A percentile compares a stretch with the other conserved stretches of the same genome.
These are phyloP conservation scores for Sebastes trivittatus DNA, from an alignment of 2,797 vertebrate species.

Conservation along the genomic window DNA sequence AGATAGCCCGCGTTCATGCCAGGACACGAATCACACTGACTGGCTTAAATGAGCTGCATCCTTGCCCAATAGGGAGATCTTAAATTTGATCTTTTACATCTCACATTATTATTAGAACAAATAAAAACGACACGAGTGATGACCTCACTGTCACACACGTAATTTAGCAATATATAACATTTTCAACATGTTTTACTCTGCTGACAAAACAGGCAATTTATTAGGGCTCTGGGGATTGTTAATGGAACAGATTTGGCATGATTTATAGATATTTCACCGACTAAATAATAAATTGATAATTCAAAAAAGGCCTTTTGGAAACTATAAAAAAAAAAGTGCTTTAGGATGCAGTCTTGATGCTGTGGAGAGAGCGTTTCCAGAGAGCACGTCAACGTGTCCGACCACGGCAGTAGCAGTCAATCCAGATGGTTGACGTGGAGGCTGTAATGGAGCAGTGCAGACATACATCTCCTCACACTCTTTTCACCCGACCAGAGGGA, in stretches of 20 bases:
- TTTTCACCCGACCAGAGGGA: slow-evolving; percentile 36
- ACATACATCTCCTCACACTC: slow-evolving; percentile 42
- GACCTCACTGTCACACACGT: neutral
- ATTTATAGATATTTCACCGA: neutral
- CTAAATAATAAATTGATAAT: neutral
- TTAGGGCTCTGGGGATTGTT: neutral
- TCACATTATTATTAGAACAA: neutral
- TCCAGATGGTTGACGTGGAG: slow-evolving; percentile 57
- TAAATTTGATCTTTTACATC: neutral
- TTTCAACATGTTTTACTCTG: neutral
- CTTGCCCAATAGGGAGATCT: neutral
- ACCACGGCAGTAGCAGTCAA: slow-evolving; percentile 41
- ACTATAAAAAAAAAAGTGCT: neutral
- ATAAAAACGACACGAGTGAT: neutral
- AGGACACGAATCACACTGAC: neutral
- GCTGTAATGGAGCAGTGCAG: slow-evolving; percentile 41
- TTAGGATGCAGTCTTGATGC: neutral
- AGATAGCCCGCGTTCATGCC: slow-evolving; percentile 27
- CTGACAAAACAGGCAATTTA: neutral
- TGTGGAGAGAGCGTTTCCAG: slow-evolving; percentile 1
- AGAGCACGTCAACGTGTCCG: slow-evolving; percentile 20
- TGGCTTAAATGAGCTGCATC: slow-evolving; percentile 7
- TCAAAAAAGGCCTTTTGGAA: neutral
- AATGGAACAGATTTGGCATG: neutral
- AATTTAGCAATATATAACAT: neutral